phyloP scores from a whole-genome alignment of 2,113 vertebrate genomes.

The Labeo rohita region DNA sequence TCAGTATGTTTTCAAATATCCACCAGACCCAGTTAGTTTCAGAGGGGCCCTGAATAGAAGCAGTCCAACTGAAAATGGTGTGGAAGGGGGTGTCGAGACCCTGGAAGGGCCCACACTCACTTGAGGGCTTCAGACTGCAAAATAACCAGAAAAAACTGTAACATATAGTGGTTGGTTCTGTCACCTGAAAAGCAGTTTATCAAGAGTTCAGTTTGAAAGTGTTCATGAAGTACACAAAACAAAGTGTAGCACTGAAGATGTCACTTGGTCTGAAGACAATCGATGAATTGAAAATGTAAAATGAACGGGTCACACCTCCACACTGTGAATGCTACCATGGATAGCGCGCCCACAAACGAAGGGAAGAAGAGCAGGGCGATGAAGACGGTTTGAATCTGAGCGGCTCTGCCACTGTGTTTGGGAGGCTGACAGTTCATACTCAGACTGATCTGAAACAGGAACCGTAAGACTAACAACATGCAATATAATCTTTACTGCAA shows the following conservation, averaged over 20 bases:
- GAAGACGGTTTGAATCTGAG: conserved; percentile 92
- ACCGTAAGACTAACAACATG: neutral
- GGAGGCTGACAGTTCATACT: conserved; percentile 92
- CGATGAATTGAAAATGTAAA: neutral
- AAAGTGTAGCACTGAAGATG: neutral
- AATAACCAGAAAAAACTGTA: neutral
- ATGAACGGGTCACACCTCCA: conserved; percentile 83
- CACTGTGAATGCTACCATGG: conserved; percentile 80
- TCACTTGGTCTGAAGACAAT: neutral
- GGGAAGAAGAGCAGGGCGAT: conserved; percentile 90
- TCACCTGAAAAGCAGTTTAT: neutral
- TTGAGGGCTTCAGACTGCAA: conserved; percentile 83
- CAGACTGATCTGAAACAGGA: conserved; percentile 82
- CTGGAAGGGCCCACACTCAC: conserved; percentile 88
- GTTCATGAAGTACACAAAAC: neutral
- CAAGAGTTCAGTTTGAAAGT: neutral
- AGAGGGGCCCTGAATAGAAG: conserved; percentile 53
- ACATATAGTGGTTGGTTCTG: neutral
- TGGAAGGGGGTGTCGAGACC: conserved; percentile 78
- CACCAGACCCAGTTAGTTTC: conserved; percentile 80
- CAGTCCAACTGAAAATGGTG: conserved; percentile 81
- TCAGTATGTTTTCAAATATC: conserved; percentile 87
- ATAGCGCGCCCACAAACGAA: conserved; percentile 83
- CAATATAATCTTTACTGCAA: neutral
- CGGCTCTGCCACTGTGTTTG: conserved; percentile 82